Base-by-base conservation (phyloP, 2,113 vertebrate genomes). In the Daboia siamensis region DNA sequence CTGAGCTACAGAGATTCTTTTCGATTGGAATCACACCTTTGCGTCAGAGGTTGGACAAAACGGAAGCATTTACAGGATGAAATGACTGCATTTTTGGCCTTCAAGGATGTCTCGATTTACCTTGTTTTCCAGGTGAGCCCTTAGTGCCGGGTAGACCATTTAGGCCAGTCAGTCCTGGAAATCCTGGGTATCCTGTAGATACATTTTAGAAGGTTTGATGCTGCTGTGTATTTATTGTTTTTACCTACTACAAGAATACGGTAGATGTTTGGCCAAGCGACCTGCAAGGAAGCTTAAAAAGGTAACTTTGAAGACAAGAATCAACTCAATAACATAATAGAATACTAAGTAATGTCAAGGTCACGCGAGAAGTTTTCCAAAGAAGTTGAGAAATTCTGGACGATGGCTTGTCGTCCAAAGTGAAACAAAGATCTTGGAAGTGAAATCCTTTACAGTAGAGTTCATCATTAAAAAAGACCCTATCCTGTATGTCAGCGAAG, bases 121-220 rank as follows among this genome's bases (percentile, higher is more conserved):
- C 99, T 98, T 98, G 98, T n/a, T 97, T 98, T 96, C 99, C 99
- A 91, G 97, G 93, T 59, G 97, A 97, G 0, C 99, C 99, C 94
- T 98, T 99, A 12, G 98, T 98, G 95, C 99, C 99, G 89, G 95
- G 98, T 88, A 99, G 98, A 39, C 99, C 99, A 95, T 99, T 99
- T 11, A 99, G 97, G 95, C 99, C 99, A 93, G 97, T 97, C 95
- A 99, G 97, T 94, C 99, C 99, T 51, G 98, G 97, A 86, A 97
- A 88, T 91, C 99, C 99, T 46, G 96, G 87, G 87, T 98, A 98
- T 91, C 99, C 99, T 99, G 92, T 69, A 52, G 93, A 94, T 90
- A 97, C 11, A 96, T 92, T 64, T 89, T 4, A 93, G 94, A 93
- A 15, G 86, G 9, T 48, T 80, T 54, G 87, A 23, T 44, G 46